Conservation (phyloP, 2,888 invertebrate species). For the Sthenelais limicola region DNA sequence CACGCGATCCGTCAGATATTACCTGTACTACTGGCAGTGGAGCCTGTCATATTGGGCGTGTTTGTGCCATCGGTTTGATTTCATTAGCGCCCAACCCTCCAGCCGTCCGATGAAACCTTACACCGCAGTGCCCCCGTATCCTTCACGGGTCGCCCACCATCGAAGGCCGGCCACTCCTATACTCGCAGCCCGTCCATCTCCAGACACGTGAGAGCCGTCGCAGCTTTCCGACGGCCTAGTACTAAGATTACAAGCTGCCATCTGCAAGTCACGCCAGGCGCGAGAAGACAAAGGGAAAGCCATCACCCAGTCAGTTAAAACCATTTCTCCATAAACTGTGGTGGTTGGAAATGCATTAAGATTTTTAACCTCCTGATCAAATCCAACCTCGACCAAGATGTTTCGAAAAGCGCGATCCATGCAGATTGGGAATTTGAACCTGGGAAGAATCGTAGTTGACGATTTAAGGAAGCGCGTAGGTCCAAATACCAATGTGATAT, state of each 20-base stretch:
- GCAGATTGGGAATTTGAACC: no score
- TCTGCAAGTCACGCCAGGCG: constrained; percentile 26
- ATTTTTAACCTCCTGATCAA: no score
- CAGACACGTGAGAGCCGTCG: constrained; percentile 8
- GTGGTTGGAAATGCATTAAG: constrained; percentile 3
- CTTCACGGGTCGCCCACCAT: constrained; percentile 3
- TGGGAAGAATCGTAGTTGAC: no score
- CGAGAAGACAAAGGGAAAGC: constrained; percentile 33
- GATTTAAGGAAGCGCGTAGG: no score
- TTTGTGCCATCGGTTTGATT: constrained; percentile 22
- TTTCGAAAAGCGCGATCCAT: no score
- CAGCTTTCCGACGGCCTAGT: constrained; percentile 19
- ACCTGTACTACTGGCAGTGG: not conserved
- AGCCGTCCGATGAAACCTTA: constrained; percentile 10
- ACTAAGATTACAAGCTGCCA: constrained; percentile 34
- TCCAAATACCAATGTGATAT: no score
- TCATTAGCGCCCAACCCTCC: constrained; percentile 30
- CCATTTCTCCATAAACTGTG: not conserved
- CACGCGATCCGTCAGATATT: constrained; percentile 29
- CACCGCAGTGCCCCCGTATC: constrained; percentile 1
- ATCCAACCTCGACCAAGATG: no score
- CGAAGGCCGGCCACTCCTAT: constrained; percentile 22
- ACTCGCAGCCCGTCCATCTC: constrained; percentile 31
- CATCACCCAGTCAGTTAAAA: not conserved
- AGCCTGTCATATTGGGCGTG: constrained; percentile 6